Conservation (phyloP, 1,140 invertebrate species). For the Leptinotarsa defecta region DNA sequence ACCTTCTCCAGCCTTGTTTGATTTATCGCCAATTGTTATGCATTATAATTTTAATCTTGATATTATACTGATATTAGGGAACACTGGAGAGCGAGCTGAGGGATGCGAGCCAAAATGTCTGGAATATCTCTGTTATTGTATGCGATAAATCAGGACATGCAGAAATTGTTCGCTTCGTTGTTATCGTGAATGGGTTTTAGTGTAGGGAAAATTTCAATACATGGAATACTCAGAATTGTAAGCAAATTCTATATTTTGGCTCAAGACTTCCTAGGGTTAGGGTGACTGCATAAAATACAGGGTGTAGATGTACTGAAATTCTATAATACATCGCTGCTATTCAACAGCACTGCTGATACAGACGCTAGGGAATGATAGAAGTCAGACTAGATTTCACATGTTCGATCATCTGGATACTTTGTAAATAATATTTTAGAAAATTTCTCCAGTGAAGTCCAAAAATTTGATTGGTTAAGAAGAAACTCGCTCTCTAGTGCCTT, state of each 20-base stretch:
- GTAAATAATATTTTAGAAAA: too few relatives aligned
- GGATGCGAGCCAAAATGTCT: slow-evolving; percentile 1
- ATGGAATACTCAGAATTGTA: neutral
- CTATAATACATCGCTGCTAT: too few relatives aligned
- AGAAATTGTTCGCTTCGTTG: neutral
- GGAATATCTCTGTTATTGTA: neutral
- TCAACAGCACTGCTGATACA: neutral
- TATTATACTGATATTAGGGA: neutral
- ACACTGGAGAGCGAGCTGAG: neutral
- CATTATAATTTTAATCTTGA: neutral
- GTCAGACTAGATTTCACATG: neutral
- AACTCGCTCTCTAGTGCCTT: too few relatives aligned
- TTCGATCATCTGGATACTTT: too few relatives aligned
- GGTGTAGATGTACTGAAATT: too few relatives aligned
- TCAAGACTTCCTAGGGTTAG: neutral
- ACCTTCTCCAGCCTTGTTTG: neutral
- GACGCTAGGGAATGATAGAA: neutral
- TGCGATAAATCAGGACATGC: neutral
- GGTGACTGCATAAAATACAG: neutral
- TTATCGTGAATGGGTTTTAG: neutral
- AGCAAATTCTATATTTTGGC: neutral
- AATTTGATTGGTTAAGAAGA: too few relatives aligned
- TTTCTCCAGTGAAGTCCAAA: too few relatives aligned
- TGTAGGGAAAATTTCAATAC: neutral
- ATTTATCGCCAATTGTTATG: neutral